Conservation (phyloP, 92 coral and sea anemone species). For the Parazoanthus atlanticus region DNA sequence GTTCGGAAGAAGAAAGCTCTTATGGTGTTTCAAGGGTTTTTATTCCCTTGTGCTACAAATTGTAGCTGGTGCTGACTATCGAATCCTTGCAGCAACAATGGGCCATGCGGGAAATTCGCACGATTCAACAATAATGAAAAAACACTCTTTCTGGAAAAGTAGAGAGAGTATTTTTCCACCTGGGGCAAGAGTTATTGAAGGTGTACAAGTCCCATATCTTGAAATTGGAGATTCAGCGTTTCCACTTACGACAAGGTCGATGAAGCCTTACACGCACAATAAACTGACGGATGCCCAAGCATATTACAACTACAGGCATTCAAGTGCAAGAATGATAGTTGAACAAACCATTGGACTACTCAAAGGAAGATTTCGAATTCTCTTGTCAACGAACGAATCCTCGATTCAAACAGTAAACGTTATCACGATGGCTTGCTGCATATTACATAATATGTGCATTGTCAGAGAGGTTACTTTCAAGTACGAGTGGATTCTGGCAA, state of each 20-base stretch:
- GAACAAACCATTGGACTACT: slow-evolving; percentile 61
- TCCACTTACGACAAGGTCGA: slow-evolving; percentile 52
- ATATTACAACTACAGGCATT: slow-evolving; percentile 64
- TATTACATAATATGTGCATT: slow-evolving; percentile 60
- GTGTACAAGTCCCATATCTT: slow-evolving; percentile 48
- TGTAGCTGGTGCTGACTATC: slow-evolving; percentile 51
- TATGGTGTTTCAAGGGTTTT: slow-evolving; percentile 52
- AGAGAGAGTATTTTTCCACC: slow-evolving; percentile 61
- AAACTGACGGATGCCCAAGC: slow-evolving; percentile 65
- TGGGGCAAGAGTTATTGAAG: slow-evolving; percentile 60
- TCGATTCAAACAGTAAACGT: slow-evolving; percentile 60
- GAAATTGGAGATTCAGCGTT: slow-evolving; percentile 52
- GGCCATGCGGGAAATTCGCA: slow-evolving; percentile 62
- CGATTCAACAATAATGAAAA: slow-evolving; percentile 65
- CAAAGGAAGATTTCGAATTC: slow-evolving; percentile 63
- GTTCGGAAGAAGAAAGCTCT: slow-evolving; percentile 41
- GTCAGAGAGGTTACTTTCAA: slow-evolving; percentile 63
- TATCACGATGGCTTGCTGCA: slow-evolving; percentile 56
- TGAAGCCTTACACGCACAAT: slow-evolving; percentile 65
- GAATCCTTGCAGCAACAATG: slow-evolving; percentile 56
- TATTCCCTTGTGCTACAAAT: slow-evolving; percentile 59
- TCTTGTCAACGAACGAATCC: slow-evolving; percentile 55
- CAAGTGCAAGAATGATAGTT: slow-evolving; percentile 62
- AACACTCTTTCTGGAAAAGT: slow-evolving; percentile 61
- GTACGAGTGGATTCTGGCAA: slow-evolving; percentile 62